Base-by-base conservation (phyloP, 2,888 invertebrate species). In the Philereme transversata region DNA sequence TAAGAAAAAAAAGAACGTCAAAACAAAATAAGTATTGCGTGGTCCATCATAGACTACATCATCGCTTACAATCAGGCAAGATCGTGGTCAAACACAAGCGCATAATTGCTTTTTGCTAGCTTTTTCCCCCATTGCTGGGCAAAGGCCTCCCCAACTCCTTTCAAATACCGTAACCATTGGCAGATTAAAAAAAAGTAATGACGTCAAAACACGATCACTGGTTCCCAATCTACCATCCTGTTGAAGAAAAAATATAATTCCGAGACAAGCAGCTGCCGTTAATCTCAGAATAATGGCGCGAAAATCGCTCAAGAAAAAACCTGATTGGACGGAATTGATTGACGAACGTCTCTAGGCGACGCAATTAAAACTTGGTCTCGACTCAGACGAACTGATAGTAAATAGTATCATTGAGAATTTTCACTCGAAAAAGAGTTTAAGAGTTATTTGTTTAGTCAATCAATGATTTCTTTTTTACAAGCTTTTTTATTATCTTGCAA, bases 321-420 rank as follows among this genome's bases (percentile, higher is more conserved):
- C 63, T 57, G 70, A 69, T 74, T 65, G 70, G 65, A 71, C 70
- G 72, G 74, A 79, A 80, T 80, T 78, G 86, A 85, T 86, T 83
- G 85, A 86, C 82, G 77, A 65, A 58, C 67, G 71, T 73, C 73
- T 72, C 76, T 83, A 74, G 71, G 59, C 75, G 73, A 44, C 58
- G 86, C 86, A 89, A 90, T 90, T 90, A 91, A 90, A 91, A 91
- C 79, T 90, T 88, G 64, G 64, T 34, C 10, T 49, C 1, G 3
- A 22, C 49, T 50, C 38, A 44, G 58, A 52, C 10, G 34, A 52
- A 5, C n/a, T 43, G 22, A 45, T 22, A 40, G 44, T 10, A 5
- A 5, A 40, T 3, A 41, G 33, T 33, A 11, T 33, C 33, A 6
- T n/a, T 9, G 22, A 5, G 9, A 43, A 51, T 6, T 51, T 51